A percentile compares a stretch with the other conserved stretches of the same genome.
Evolutionary conservation across 2,888 invertebrate genomes (phyloP).

Genomic region (Machimus atricapillus): DNA sequence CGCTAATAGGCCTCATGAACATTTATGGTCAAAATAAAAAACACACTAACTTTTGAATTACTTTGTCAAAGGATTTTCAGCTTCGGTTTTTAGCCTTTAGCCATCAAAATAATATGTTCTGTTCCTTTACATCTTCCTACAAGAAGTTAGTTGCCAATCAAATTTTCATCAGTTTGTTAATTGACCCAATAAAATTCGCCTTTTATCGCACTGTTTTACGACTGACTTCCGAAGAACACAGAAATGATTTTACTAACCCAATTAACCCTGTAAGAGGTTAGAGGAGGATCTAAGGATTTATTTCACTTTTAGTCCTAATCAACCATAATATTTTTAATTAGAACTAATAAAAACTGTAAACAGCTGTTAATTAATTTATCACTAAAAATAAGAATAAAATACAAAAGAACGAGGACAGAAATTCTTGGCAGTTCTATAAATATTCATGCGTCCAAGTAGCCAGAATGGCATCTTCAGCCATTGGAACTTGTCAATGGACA

Average conservation of each 20-base stretch:
- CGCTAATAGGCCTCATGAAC: too few relatives aligned
- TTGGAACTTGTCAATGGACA: slow-evolving; percentile 27
- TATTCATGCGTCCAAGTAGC: slow-evolving; percentile 41
- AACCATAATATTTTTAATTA: slow-evolving; percentile 5
- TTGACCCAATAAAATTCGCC: neutral
- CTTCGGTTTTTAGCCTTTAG: neutral
- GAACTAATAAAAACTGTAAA: slow-evolving; percentile 14
- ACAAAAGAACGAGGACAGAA: neutral
- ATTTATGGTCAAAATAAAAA: too few relatives aligned
- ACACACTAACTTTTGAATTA: neutral
- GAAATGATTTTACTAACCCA: neutral
- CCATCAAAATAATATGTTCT: neutral
- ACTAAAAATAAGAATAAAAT: slow-evolving; percentile 19
- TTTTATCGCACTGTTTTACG: neutral
- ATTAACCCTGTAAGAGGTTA: neutral
- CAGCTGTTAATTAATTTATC: slow-evolving; percentile 47
- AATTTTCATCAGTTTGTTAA: neutral
- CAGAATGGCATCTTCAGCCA: slow-evolving; percentile 6
- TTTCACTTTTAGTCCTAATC: neutral
- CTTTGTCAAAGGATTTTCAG: neutral
- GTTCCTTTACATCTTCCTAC: neutral
- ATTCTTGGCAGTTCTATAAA: slow-evolving; percentile 41
- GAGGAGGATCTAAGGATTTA: neutral
- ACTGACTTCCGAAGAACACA: neutral
- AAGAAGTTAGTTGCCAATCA: neutral